Conservation (phyloP, 2,888 invertebrate species). For the Deroplatys truncata region DNA sequence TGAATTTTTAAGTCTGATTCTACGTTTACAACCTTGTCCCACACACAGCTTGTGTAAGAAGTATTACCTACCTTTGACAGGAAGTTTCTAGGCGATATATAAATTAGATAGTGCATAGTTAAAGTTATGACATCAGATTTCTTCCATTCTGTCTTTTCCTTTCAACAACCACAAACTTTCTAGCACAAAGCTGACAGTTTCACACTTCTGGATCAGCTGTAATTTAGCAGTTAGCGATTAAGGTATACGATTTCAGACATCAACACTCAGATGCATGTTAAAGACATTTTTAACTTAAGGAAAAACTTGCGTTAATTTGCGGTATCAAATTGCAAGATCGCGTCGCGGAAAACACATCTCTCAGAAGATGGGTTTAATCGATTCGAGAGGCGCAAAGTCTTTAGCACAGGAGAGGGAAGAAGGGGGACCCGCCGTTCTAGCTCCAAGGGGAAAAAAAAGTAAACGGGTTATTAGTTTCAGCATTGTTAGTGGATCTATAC, state of each 20-base stretch:
- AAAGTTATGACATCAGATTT: too few relatives aligned
- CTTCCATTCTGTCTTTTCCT: too few relatives aligned
- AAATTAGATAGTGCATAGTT: too few relatives aligned
- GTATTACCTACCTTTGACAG: too few relatives aligned
- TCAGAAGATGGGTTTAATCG: background rate
- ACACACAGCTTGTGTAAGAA: too few relatives aligned
- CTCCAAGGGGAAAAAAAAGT: background rate
- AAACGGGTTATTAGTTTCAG: background rate
- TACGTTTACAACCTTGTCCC: too few relatives aligned
- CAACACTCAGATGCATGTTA: background rate
- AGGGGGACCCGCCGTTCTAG: background rate
- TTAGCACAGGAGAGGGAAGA: background rate
- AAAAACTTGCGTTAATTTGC: background rate
- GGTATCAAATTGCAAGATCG: background rate
- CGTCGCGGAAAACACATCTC: background rate
- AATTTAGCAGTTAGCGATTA: background rate
- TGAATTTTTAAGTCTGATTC: too few relatives aligned
- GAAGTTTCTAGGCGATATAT: too few relatives aligned
- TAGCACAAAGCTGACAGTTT: too few relatives aligned
- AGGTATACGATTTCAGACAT: background rate
- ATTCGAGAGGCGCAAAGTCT: background rate
- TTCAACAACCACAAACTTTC: too few relatives aligned
- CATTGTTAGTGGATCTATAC: background rate
- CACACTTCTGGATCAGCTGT: background rate
- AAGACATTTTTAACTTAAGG: background rate